Base-by-base conservation (phyloP, 1,140 invertebrate genomes). In the Monomorium pharaonis region DNA sequence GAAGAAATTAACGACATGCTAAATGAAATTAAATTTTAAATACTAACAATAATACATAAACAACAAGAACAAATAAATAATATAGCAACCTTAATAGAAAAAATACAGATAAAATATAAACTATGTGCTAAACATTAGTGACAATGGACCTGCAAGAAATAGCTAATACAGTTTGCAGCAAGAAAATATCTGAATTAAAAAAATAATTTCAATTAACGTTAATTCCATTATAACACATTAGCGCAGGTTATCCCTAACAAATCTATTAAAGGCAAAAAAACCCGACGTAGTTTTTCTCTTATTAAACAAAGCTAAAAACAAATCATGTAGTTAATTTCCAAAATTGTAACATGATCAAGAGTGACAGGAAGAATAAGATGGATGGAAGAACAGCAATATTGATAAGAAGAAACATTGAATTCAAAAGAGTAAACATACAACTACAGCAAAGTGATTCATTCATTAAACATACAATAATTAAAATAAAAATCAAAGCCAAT, bases 301-400 rank as follows among this genome's bases (percentile, higher is more conserved):
- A 0, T 89, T n/a, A 91, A 86, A 91, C 89, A 0, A 90, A 91
- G 86, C 27, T 91, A 21, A 65, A 58, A 7, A 0, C 18, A 37
- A 84, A n/a, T 16, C 83, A 91, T n/a, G 80, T 77, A 49, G 1
- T 88, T 5, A 6, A 27, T 0, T 86, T 91, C 33, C 24, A 83
- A 62, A 69, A 87, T 0, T 91, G 88, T 24, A 54, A 49, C 0
- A 18, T 88, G 2, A 60, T 92, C 0, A 86, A 88, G 78, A 89
- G 76, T 9, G 91, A 91, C 21, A 85, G 88, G 72, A 54, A 54
- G 0, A 72, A 86, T 30, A 33, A 75, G 30, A 56, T 21, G 30
- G 88, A 81, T 0, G 88, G 88, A 0, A 90, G 89, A 0, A 90
- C 86, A 2, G 91, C 87, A 3, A 70, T 92, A 0, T 21, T 92